These are phyloP conservation scores for Cynodonichthys magdalenae DNA, from an alignment of 2,797 vertebrate species.

Conservation along the genomic window DNA sequence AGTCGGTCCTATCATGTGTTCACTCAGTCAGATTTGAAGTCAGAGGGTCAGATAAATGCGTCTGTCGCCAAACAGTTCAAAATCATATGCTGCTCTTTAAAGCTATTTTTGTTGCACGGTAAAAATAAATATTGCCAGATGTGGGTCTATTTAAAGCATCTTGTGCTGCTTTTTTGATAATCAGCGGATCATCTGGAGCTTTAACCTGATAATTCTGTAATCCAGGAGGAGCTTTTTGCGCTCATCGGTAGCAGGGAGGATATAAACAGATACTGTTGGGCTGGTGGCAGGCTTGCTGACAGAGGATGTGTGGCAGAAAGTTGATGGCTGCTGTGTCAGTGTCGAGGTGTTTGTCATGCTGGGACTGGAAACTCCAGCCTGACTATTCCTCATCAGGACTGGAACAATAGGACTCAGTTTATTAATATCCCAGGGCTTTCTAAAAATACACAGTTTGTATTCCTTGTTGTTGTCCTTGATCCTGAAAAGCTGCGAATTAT, in stretches of 20 bases:
- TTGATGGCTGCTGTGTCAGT: slow-evolving; percentile 31
- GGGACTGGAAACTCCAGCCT: slow-evolving; percentile 55
- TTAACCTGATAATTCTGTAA: slow-evolving; percentile 49
- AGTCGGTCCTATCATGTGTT: neutral
- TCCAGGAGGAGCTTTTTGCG: slow-evolving; percentile 44
- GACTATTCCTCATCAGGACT: slow-evolving; percentile 34
- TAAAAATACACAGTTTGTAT: slow-evolving; percentile 8
- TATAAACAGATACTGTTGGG: slow-evolving; percentile 5
- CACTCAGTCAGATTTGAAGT: slow-evolving; percentile 19
- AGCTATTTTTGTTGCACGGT: slow-evolving; percentile 12
- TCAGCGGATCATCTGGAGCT: slow-evolving; percentile 50
- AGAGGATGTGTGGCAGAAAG: slow-evolving; percentile 37
- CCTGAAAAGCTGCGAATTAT: neutral
- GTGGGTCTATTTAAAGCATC: slow-evolving; percentile 47
- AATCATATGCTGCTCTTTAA: slow-evolving; percentile 31
- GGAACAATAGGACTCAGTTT: neutral
- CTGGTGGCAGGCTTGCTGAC: slow-evolving; percentile 24
- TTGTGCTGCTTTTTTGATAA: slow-evolving; percentile 37
- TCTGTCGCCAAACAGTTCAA: slow-evolving; percentile 12
- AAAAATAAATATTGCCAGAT: slow-evolving; percentile 46
- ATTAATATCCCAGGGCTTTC: slow-evolving; percentile 5
- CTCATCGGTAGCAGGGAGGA: slow-evolving; percentile 17
- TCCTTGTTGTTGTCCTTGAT: slow-evolving; percentile 10
- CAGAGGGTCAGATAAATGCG: slow-evolving; percentile 44
- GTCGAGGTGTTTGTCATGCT: slow-evolving; percentile 34